Conservation (phyloP, 1,140 invertebrate genomes). For the Gerris buenoi region DNA sequence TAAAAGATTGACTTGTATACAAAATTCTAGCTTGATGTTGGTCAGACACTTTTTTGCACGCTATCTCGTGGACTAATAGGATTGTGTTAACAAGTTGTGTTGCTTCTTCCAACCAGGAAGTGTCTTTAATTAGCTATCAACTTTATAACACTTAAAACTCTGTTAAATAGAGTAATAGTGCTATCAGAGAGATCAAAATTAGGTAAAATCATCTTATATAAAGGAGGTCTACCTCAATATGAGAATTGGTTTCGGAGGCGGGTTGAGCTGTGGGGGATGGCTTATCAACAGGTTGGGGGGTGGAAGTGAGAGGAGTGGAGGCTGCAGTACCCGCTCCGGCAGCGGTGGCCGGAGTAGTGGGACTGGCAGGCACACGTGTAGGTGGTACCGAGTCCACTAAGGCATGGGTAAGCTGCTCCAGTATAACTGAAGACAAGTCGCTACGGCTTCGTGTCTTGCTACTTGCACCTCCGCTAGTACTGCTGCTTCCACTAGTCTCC, state of each 20-base stretch:
- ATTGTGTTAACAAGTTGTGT: too few species aligned
- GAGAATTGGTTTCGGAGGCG: constrained; percentile 21
- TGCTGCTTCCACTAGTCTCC: neutral
- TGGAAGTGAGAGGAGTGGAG: neutral
- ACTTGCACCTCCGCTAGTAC: neutral
- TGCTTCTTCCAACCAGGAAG: too few species aligned
- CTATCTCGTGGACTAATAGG: too few species aligned
- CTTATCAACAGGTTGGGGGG: constrained; percentile 15
- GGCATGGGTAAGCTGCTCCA: constrained; percentile 48
- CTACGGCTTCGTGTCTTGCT: constrained; percentile 38
- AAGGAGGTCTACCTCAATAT: neutral
- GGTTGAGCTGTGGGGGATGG: constrained; percentile 13
- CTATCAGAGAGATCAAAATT: too few species aligned
- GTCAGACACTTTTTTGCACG: too few species aligned
- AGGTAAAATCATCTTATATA: too few species aligned
- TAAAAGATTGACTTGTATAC: too few species aligned
- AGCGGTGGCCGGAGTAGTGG: neutral
- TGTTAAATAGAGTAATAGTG: too few species aligned
- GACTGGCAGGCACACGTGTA: neutral
- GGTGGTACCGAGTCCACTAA: constrained; percentile 34
- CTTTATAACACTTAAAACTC: too few species aligned
- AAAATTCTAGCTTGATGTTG: too few species aligned
- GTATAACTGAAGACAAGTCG: constrained; percentile 45
- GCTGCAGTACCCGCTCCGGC: neutral
- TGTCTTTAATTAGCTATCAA: too few species aligned